Evolutionary conservation across 1,140 invertebrate species (phyloP).

Genomic region (Dermatophagoides farinae): DNA sequence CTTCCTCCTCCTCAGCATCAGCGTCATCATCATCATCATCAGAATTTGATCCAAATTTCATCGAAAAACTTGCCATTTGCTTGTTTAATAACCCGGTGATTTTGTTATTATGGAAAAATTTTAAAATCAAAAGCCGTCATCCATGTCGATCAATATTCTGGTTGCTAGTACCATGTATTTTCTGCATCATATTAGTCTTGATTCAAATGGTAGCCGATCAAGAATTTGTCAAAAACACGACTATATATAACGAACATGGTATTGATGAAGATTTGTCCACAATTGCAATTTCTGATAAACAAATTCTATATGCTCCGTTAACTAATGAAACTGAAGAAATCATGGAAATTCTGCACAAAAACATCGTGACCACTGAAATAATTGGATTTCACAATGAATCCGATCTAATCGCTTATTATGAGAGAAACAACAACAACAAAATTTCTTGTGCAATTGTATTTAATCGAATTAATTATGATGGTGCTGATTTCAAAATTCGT

Average conservation of each 20-base stretch:
- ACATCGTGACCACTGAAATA: no score
- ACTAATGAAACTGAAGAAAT: no score
- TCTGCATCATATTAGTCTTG: conserved; percentile 43
- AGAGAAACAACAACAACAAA: conserved; percentile 23
- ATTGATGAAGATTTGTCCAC: no score
- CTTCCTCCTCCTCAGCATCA: no score
- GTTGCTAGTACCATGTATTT: conserved; percentile 39
- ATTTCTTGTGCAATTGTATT: conserved; percentile 2
- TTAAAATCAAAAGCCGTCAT: conserved; percentile 48
- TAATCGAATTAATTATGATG: neutral
- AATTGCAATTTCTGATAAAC: no score
- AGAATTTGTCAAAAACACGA: conserved; percentile 25
- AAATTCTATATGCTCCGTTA: no score
- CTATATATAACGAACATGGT: conserved; percentile 29
- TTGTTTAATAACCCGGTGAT: no score
- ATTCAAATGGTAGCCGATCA: conserved; percentile 27
- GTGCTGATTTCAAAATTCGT: neutral
- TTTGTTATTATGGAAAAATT: conserved; percentile 67
- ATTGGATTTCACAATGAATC: conserved; percentile 26
- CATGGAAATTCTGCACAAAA: no score
- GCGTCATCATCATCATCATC: no score
- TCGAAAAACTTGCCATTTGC: no score
- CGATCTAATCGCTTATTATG: conserved; percentile 25
- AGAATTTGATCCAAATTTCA: no score
- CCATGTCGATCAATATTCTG: conserved; percentile 46